A percentile compares a stretch with the other conserved stretches of the same genome.
Evolutionary conservation across 1,140 invertebrate genomes (phyloP).

Genomic region (Samia ricini): DNA sequence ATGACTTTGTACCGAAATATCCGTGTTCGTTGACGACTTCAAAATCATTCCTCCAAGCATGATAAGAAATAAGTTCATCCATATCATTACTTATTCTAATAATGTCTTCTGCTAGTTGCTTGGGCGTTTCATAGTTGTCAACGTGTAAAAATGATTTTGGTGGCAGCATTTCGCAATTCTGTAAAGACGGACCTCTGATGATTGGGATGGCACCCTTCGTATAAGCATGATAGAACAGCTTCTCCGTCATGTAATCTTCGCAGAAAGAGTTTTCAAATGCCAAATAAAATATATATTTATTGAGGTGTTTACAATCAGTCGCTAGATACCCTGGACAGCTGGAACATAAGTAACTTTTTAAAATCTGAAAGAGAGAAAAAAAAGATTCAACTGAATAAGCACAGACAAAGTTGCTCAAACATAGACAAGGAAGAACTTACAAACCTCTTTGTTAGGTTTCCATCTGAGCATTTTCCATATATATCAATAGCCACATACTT

Average conservation of each 20-base stretch:
- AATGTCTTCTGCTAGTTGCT: conserved; percentile 78
- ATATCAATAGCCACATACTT: conserved; percentile 50
- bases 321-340: conserved; percentile 82
- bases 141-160: conserved; percentile 85
- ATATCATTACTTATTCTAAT: conserved; percentile 70
- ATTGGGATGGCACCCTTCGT: conserved; percentile 83
- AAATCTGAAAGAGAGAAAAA: too few relatives aligned
- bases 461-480: conserved; percentile 46
- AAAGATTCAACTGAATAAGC: too few relatives aligned
- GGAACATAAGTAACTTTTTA: conserved; percentile 31
- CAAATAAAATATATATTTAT: conserved; percentile 85
- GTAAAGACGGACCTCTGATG: conserved; percentile 79
- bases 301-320: conserved; percentile 77
- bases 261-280: conserved; percentile 87
- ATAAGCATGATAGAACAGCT: conserved; percentile 83
- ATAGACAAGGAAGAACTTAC: neutral
- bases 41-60: conserved; percentile 84
- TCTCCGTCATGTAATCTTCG: conserved; percentile 85
- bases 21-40: conserved; percentile 85
- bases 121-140: conserved; percentile 82
- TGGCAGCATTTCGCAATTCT: conserved; percentile 79
- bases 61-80: conserved; percentile 72
- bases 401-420: too few relatives aligned
- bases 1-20: conserved; percentile 82
- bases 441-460: conserved; percentile 33